These are phyloP conservation scores for Oreortyx pictus DNA, from an alignment of 2,797 vertebrate genomes.

Conservation along the genomic window DNA sequence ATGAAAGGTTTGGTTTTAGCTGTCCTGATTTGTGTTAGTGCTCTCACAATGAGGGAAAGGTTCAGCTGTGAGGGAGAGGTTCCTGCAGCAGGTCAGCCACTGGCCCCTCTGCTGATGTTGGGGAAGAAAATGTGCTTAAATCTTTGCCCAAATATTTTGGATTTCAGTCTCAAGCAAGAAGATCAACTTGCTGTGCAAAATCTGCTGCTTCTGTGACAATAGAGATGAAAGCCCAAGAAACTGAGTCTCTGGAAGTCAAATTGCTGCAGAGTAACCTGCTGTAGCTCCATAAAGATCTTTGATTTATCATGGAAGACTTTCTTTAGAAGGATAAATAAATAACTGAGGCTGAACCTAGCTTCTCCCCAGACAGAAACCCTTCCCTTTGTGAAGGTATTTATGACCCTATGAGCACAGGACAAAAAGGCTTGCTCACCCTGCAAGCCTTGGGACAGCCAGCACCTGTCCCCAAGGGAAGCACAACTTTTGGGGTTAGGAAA, in stretches of 20 bases:
- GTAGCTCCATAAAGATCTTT: not conserved
- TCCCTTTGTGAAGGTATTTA: not conserved
- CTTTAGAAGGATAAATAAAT: constrained; percentile 10
- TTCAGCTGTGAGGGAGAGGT: not conserved
- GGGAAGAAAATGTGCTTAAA: not conserved
- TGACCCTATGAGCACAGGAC: not conserved
- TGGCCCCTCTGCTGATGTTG: not conserved
- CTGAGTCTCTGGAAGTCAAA: not conserved
- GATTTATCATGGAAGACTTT: not conserved
- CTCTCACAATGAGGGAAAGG: not conserved
- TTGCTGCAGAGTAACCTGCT: not conserved
- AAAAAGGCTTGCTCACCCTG: not conserved
- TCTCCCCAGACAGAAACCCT: constrained; percentile 14
- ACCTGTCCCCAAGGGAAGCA: not conserved
- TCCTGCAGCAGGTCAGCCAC: not conserved
- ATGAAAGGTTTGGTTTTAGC: constrained; percentile 7
- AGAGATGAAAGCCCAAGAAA: not conserved
- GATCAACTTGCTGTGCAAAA: not conserved
- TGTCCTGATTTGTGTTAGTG: not conserved
- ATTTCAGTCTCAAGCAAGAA: not conserved
- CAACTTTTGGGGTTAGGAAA: not conserved
- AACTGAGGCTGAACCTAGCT: not conserved
- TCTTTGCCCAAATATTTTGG: not conserved
- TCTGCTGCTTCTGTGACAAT: not conserved
- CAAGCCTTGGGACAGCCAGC: not conserved